Conservation (phyloP, 2,888 invertebrate genomes). For the Pyrrhia umbra region DNA sequence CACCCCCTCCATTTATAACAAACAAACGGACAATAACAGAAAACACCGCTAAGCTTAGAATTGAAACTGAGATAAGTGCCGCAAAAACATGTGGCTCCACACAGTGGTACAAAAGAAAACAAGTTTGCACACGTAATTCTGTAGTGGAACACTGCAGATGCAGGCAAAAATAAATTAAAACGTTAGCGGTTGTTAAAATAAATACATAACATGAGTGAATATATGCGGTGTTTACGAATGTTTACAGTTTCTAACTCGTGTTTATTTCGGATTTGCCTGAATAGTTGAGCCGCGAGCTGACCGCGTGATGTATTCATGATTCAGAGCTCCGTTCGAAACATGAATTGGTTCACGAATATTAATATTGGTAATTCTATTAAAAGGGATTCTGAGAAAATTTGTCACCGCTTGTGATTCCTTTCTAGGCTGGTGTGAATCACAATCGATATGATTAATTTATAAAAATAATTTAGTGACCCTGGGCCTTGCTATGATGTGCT, state of each 20-base stretch:
- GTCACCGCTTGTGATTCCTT: too few species aligned
- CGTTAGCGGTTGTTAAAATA: slow-evolving; percentile 24
- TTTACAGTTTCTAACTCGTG: too few species aligned
- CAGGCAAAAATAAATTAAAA: slow-evolving; percentile 22
- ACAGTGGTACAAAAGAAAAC: slow-evolving; percentile 30
- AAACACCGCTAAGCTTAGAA: slow-evolving; percentile 45
- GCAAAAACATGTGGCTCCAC: slow-evolving; percentile 55
- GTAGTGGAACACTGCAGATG: slow-evolving; percentile 28
- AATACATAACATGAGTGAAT: slow-evolving; percentile 6
- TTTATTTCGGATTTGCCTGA: neutral
- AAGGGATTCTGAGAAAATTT: too few species aligned
- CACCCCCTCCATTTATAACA: slow-evolving; percentile 20
- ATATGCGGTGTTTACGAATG: neutral
- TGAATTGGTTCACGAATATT: neutral
- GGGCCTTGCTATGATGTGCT: too few species aligned
- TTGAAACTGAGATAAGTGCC: slow-evolving; percentile 52
- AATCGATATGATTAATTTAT: too few species aligned
- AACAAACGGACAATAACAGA: slow-evolving; percentile 28
- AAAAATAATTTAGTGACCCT: too few species aligned
- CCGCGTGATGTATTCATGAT: neutral
- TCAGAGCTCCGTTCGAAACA: neutral
- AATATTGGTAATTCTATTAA: neutral
- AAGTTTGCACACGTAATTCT: slow-evolving; percentile 23
- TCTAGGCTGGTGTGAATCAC: too few species aligned
- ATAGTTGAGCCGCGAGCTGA: neutral